Evolutionary conservation across 2,113 vertebrate genomes (phyloP), one percentile per base, ranked within the genome.

Genomic region (Hippocampus guttulatus): DNA sequence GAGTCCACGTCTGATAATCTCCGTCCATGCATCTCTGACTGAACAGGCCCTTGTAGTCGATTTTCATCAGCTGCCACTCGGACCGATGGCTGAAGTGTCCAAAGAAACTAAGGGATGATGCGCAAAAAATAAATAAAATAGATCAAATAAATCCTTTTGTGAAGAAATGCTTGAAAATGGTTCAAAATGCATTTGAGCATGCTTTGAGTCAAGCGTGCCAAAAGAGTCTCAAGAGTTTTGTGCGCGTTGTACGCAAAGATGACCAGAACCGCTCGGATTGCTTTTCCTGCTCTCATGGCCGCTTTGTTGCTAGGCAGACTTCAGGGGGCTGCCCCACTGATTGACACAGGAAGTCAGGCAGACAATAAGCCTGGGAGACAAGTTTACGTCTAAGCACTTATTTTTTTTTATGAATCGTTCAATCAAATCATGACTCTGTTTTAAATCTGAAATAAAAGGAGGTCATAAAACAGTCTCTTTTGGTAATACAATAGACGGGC

Each of bases 31-130:
- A 98, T 70, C 85, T 94, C 63, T 89, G 85, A 80, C 86, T 93
- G 79, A 96, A 96, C 69, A 98, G 74, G n/a, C 93, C 93, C 79
- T 92, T 96, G 92, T 97, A 98, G 83, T 98, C 96, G 78, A 97
- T 95, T 87, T 98, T 98, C 74, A 98, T 95, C 82, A 98, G 89
- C 75, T 98, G 96, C 96, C 96, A 98, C 77, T 98, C 96, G 3
- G 96, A 97, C 41, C 93, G 94, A 70, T 96, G 95, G 78, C 94
- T 95, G 85, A 98, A 95, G 89, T 98, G 96, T 69, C 96, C 96
- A 81, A 98, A 98, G 79, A 98, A 94, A 74, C 91, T 92, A 58
- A 1, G 68, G 49, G 21, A 68, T 6, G 23, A 67, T 49, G 23
- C 38, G 73, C 14, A 27, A 60, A 71, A 67, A 70, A 1, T 6